A percentile compares a stretch with the other conserved stretches of the same genome.
phyloP scores from a whole-genome alignment of 2,113 vertebrate species.

The Prietella phreatophila region DNA sequence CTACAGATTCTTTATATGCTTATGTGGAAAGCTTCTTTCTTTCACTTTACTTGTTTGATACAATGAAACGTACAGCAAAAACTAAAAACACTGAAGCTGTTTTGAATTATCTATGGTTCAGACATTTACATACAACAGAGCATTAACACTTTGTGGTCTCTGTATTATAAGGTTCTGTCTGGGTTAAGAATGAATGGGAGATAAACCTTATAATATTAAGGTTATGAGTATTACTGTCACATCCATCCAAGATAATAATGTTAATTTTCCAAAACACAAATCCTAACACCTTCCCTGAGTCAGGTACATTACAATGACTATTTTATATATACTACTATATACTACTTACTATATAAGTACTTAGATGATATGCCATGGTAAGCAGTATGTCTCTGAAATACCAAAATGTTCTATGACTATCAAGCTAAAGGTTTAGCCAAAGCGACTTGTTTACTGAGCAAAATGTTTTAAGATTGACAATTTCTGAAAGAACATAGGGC shows the following conservation, averaged over 20 bases:
- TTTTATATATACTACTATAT: background rate
- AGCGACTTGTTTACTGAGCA: background rate
- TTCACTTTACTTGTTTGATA: background rate
- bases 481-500: background rate
- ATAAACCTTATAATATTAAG: background rate
- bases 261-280: background rate
- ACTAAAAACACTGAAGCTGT: background rate
- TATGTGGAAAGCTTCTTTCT: background rate
- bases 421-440: background rate
- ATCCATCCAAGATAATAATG: background rate
- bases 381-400: background rate
- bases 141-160: background rate
- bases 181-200: background rate
- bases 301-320: background rate
- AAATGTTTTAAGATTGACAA: background rate
- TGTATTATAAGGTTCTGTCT: background rate
- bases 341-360: background rate
- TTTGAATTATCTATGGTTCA: background rate
- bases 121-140: background rate
- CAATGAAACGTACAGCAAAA: background rate
- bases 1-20: background rate
- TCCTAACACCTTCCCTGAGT: background rate
- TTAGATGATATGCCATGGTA: background rate
- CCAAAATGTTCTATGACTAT: background rate
- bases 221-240: background rate